Percentiles rank a stretch among this genome's conserved stretches.
These are phyloP conservation scores for Dryomyza anilis DNA, from an alignment of 2,888 invertebrate species.

Conservation along the genomic window DNA sequence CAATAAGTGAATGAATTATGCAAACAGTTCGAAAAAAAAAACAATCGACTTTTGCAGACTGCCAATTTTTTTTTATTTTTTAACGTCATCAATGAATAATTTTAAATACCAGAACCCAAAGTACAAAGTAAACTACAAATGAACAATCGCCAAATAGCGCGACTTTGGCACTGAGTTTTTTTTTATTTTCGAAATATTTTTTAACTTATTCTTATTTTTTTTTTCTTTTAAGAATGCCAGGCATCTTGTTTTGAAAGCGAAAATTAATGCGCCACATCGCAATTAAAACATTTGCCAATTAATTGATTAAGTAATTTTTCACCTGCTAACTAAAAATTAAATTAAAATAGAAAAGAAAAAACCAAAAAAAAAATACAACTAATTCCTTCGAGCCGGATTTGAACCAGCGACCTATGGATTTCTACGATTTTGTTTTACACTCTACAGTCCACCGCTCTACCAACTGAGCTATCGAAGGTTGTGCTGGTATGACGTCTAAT, in stretches of 20 bases:
- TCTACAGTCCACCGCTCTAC: conserved; percentile 53
- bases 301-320: background rate
- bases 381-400: conserved; percentile 71
- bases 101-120: too few relatives aligned
- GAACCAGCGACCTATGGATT: conserved; percentile 73
- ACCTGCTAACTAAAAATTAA: background rate
- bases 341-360: background rate
- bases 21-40: background rate
- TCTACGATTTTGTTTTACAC: conserved; percentile 36
- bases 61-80: too few relatives aligned
- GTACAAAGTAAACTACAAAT: too few relatives aligned
- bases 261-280: background rate
- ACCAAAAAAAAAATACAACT: conserved; percentile 28
- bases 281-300: background rate
- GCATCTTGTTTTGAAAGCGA: conserved; percentile 12
- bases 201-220: background rate
- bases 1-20: background rate
- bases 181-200: background rate
- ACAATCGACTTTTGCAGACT: too few relatives aligned
- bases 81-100: too few relatives aligned
- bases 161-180: conserved; percentile 3
- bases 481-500: background rate
- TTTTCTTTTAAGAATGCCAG: background rate
- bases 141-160: too few relatives aligned
- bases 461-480: conserved; percentile 51